Evolutionary conservation across 2,113 vertebrate genomes (phyloP), one percentile per base, ranked within the genome.

Genomic region (Eulemur rufifrons): DNA sequence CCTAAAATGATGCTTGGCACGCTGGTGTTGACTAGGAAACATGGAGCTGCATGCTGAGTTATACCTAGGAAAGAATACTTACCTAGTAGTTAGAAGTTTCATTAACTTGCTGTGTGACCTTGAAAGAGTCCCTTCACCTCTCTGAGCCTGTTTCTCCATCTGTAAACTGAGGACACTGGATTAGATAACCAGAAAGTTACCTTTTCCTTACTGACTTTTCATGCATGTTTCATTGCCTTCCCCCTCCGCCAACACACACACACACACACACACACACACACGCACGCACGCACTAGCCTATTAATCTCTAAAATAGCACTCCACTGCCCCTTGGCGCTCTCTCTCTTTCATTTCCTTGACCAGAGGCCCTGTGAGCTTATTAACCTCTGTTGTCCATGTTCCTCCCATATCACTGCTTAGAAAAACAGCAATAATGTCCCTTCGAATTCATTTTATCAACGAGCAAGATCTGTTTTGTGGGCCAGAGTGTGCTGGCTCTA

Each of bases 331-430:
- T 27, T 0, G 0, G n/a, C 2, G 1, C 34, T 29, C 37, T 42
- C 59, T 63, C 21, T 64, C 68, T 94, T 80, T 96, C 93, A 93
- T 95, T 96, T 96, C 88, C 95, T 96, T 73, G 80, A 77, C 59
- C 68, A 63, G 83, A 93, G 92, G 73, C 89, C 69, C 86, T 47
- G 6, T 47, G 45, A 83, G 89, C 52, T 91, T 83, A 94, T 95
- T 95, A 83, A 85, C 47, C 21, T 39, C 56, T 86, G 83, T 69
- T 77, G 69, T 68, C 86, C 27, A 11, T 10, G 68, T 66, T 45
- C 73, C 47, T 91, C 88, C 17, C 68, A 83, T 39, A 23, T 12
- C 45, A 59, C 86, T 54, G 95, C 84, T 76, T 64, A 64, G 54
- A 27, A 64, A 93, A 84, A 95, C 82, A 83, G 77, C 63, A 84